Base-by-base conservation (phyloP, 2,888 invertebrate species). In the Dicyrtomina minuta region DNA sequence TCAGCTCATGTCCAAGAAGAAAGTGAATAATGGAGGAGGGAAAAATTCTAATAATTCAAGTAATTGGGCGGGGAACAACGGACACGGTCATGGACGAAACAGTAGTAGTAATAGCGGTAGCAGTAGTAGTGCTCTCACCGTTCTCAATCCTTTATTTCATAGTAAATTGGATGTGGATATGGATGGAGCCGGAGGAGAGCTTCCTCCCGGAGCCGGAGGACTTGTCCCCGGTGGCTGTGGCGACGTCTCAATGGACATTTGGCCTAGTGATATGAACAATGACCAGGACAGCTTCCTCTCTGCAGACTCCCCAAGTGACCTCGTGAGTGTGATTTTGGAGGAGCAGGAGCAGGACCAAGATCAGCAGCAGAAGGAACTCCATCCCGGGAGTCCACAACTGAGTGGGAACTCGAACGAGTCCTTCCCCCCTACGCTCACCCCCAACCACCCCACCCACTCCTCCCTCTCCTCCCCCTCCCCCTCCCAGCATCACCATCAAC, bases 241-340 rank as follows among this genome's bases (percentile, higher is more conserved):
- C 1, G 22, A 12, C n/a, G 26, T 39, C 33, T 26, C 17, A 12
- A 58, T 58, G 33, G 17, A 58, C 15, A 33, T 24, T 10, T 55
- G 55, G 55, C 20, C 58, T 8, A 33, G 33, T 33, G 33, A 33
- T 8, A 33, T 33, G 33, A 33, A 33, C 17, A 59, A 68, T 12
- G 65, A 70, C 24, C 51, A 58, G 0, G 64, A 64, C 17, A 59
- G 59, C 22, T 66, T 51, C 24, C 44, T 66, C 46, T 49, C 61
- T 5, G 66, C 70, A 2, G 70, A 71, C n/a, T 70, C 71, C 17
- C 73, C 73, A 0, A 68, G 69, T 44, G 73, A 73, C 33, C 43
- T 73, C 26, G 73, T 73, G 24, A 65, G 64, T 43, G 73, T 73
- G 0, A 68, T 73, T 62, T 66, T 71, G 1, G 73, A 73, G 44